Conservation (phyloP, 2,888 invertebrate genomes). For the Cataglyphis albicans region DNA sequence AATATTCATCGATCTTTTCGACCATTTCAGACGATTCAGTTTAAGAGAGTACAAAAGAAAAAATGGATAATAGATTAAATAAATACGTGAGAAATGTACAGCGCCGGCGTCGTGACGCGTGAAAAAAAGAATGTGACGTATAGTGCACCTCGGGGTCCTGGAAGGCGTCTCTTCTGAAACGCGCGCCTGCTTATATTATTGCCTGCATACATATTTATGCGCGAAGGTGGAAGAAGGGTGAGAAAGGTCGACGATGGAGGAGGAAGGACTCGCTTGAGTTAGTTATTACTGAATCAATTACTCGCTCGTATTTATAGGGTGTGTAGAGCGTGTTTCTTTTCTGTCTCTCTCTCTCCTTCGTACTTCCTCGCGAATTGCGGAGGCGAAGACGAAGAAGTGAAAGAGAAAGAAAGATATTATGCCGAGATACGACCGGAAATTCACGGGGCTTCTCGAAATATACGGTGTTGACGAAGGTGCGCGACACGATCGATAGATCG, state of each 20-base stretch:
- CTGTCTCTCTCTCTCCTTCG: slow-evolving; percentile 72
- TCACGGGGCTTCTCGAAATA: slow-evolving; percentile 78
- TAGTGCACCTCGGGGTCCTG: slow-evolving; percentile 73
- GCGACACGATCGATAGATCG: slow-evolving; percentile 40
- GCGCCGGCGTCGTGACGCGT: slow-evolving; percentile 54
- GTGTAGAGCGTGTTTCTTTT: slow-evolving; percentile 81
- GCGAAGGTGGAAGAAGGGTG: slow-evolving; percentile 58
- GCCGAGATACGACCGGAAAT: slow-evolving; percentile 82
- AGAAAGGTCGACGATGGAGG: slow-evolving; percentile 61
- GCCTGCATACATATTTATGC: slow-evolving; percentile 82
- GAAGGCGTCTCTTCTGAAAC: slow-evolving; percentile 76
- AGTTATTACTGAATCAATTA: slow-evolving; percentile 86
- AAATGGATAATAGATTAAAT: background rate
- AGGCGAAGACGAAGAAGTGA: slow-evolving; percentile 66
- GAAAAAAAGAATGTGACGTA: slow-evolving; percentile 75
- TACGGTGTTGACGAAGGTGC: slow-evolving; percentile 69
- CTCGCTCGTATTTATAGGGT: slow-evolving; percentile 84
- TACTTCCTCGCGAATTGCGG: slow-evolving; percentile 49
- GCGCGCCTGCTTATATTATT: slow-evolving; percentile 78
- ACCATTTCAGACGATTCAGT: background rate
- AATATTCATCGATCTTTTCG: background rate
- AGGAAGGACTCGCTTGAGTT: slow-evolving; percentile 79
- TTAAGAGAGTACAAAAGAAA: background rate
- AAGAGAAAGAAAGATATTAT: slow-evolving; percentile 63
- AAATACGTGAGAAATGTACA: slow-evolving; percentile 34